These are phyloP conservation scores for Monodelphis domestica DNA, from an alignment of 2,797 vertebrate genomes.

Conservation along the genomic window DNA sequence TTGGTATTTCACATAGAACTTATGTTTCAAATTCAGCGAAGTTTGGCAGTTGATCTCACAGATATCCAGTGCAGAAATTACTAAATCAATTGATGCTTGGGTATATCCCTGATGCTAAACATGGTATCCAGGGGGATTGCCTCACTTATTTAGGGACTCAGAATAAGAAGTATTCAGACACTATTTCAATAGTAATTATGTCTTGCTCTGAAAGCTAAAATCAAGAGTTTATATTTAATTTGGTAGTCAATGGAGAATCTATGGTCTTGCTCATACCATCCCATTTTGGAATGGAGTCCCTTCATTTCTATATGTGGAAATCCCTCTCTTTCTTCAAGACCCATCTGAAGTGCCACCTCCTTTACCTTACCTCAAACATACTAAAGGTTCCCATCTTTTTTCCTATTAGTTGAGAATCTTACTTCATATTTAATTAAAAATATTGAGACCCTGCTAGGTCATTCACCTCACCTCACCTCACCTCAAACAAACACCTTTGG, in stretches of 20 bases:
- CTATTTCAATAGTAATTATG: neutral
- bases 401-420: neutral
- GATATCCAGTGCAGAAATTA: neutral
- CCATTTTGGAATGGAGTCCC: neutral
- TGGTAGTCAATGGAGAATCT: neutral
- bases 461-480: neutral
- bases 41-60: neutral
- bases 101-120: neutral
- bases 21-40: neutral
- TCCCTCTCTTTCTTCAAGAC: neutral
- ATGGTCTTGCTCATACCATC: neutral
- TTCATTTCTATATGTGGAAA: neutral
- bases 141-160: neutral
- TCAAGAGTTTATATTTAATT: neutral
- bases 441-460: neutral
- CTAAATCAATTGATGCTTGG: neutral
- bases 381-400: neutral
- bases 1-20: constrained; percentile 33
- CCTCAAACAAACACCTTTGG: neutral
- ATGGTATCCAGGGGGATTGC: neutral
- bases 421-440: neutral
- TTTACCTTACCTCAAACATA: neutral
- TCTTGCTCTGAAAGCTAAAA: neutral
- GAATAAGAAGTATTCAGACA: neutral
- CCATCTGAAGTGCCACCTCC: neutral